Evolutionary conservation across 2,113 vertebrate genomes (phyloP).

Genomic region (Podarcis cretensis): DNA sequence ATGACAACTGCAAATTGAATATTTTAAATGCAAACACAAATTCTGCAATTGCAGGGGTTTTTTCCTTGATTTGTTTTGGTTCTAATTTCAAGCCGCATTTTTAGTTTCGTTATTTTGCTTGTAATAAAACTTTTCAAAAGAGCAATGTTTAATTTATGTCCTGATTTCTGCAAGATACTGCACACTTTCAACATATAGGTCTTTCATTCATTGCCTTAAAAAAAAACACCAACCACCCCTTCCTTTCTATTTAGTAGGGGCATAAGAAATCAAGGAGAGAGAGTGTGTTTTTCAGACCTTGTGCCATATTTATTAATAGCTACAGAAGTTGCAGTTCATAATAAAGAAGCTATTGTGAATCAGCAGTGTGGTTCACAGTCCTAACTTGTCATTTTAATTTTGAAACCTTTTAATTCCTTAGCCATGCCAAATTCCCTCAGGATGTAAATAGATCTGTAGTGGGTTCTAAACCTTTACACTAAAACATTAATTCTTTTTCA

Average conservation of each 20-base stretch:
- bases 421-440: neutral
- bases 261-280: neutral
- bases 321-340: neutral
- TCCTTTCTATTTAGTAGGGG: neutral
- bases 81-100: neutral
- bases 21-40: neutral
- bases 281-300: neutral
- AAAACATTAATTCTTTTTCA: neutral
- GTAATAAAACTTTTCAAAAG: conserved; percentile 11
- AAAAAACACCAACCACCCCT: neutral
- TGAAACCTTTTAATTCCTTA: neutral
- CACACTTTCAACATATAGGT: neutral
- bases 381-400: conserved; percentile 16
- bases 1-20: neutral
- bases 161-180: neutral
- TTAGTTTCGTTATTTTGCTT: neutral
- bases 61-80: neutral
- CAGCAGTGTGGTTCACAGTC: neutral
- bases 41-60: neutral
- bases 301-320: conserved; percentile 15
- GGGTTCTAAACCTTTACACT: neutral
- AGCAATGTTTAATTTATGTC: neutral
- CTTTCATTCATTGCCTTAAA: neutral
- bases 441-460: neutral
- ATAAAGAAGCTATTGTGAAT: neutral